Conservation (phyloP, 92 coral and sea anemone species). For the Diadumene lineata region DNA sequence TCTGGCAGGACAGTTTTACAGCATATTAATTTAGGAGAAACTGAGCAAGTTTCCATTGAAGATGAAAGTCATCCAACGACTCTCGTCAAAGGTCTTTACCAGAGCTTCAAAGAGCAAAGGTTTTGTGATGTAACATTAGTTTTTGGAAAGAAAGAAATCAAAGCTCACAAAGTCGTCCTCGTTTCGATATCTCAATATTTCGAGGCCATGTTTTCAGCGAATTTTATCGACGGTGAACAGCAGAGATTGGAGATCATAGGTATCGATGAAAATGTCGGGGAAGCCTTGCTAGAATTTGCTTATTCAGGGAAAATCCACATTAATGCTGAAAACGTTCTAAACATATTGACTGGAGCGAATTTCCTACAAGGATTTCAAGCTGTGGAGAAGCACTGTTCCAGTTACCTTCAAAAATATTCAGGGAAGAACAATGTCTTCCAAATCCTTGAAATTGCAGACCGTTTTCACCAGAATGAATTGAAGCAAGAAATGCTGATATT, state of each 20-base stretch:
- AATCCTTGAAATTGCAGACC: conserved; percentile 67
- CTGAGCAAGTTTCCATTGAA: neutral
- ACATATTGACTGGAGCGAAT: conserved; percentile 74
- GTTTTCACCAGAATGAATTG: conserved; percentile 44
- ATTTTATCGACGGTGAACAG: conserved; percentile 63
- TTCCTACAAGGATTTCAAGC: conserved; percentile 68
- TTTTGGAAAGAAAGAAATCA: conserved; percentile 58
- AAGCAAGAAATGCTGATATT: conserved; percentile 37
- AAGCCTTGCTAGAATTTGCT: conserved; percentile 75
- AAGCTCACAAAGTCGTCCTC: conserved; percentile 78
- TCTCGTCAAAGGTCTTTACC: conserved; percentile 49
- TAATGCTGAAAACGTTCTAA: conserved; percentile 61
- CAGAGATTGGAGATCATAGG: conserved; percentile 58
- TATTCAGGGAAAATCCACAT: conserved; percentile 73
- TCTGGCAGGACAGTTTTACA: neutral
- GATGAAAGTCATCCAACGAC: conserved; percentile 28
- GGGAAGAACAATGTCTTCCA: conserved; percentile 48
- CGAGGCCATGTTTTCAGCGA: conserved; percentile 68
- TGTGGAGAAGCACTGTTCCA: conserved; percentile 64
- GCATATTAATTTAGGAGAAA: neutral
- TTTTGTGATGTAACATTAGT: conserved; percentile 72
- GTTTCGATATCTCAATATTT: conserved; percentile 76
- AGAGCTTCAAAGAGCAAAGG: conserved; percentile 56
- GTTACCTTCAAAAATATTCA: conserved; percentile 46
- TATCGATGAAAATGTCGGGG: conserved; percentile 52